Evolutionary conservation across 2,888 invertebrate species (phyloP).

Genomic region (Erpobdella octoculata): DNA sequence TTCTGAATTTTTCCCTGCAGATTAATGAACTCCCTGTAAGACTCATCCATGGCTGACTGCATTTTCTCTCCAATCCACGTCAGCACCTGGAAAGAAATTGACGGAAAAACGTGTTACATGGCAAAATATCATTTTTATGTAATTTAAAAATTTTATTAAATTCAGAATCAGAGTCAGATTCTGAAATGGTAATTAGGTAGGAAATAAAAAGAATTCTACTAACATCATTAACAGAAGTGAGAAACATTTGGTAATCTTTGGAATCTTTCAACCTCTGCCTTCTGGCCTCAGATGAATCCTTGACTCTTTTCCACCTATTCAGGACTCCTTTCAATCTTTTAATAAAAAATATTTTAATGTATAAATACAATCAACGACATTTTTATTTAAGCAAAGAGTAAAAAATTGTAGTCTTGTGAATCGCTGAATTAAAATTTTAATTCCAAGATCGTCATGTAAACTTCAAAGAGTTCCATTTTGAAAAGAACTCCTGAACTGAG

Average conservation of each 20-base stretch:
- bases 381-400: no score
- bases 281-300: slow-evolving; percentile 42
- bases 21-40: slow-evolving; percentile 87
- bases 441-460: no score
- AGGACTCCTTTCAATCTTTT: slow-evolving; percentile 56
- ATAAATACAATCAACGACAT: no score
- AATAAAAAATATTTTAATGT: neutral
- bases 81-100: slow-evolving; percentile 43
- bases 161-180: no score
- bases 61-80: slow-evolving; percentile 89
- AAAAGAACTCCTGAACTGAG: no score
- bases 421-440: neutral
- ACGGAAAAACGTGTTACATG: no score
- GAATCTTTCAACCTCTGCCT: slow-evolving; percentile 46
- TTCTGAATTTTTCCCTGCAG: slow-evolving; percentile 92
- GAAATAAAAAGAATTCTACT: no score
- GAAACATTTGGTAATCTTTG: slow-evolving; percentile 47
- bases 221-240: slow-evolving; percentile 49
- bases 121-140: no score
- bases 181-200: no score
- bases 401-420: no score
- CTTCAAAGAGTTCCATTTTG: no score
- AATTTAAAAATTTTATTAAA: no score
- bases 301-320: slow-evolving; percentile 49
- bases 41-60: slow-evolving; percentile 84